Evolutionary conservation across 2,888 invertebrate genomes (phyloP), one percentile per base, ranked within the genome.

Genomic region (Esperia sulphurella): DNA sequence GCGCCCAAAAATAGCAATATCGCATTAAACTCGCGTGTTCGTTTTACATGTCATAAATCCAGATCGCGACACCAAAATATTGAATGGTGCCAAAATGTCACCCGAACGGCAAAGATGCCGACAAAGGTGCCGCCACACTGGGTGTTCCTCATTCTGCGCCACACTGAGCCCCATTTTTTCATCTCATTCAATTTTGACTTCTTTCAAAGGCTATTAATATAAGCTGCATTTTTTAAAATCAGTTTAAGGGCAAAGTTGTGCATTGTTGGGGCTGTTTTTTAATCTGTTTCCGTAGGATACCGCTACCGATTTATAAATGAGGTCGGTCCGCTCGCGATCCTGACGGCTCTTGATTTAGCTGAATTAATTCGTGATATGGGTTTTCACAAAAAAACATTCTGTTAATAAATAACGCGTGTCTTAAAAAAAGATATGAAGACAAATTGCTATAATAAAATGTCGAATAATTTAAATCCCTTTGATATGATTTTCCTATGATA

Each of bases 11-110:
- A 44, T 58, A 59, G 57, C 52, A 51, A 37, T 10, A 1, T 14
- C 57, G 50, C 53, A 61, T 61, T 73, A 71, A 74, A 71, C 63
- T 66, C 68, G 73, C 74, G 74, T 77, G 75, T 83, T 80, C 75
- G 71, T 79, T 78, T 74, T 78, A 71, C 75, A 67, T 71, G 75
- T 75, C 86, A 83, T 88, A 89, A 89, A 88, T 89, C 82, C 79
- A 79, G 73, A 79, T 82, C 81, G 83, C 82, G 78, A 83, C 82
- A 83, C 85, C 85, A 80, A 87, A 85, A 83, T 85, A 87, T 84
- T 89, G 88, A 85, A 89, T 88, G 81, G 88, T 89, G 88, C 81
- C 88, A 88, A 88, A 89, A 86, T 89, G 89, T 88, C 89, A 89
- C 83, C 83, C 75, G 77, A 75, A 68, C 68, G 65, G 79, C 79